These are phyloP conservation scores for Cepaea hortensis DNA, from an alignment of 2,888 invertebrate genomes.

Conservation along the genomic window DNA sequence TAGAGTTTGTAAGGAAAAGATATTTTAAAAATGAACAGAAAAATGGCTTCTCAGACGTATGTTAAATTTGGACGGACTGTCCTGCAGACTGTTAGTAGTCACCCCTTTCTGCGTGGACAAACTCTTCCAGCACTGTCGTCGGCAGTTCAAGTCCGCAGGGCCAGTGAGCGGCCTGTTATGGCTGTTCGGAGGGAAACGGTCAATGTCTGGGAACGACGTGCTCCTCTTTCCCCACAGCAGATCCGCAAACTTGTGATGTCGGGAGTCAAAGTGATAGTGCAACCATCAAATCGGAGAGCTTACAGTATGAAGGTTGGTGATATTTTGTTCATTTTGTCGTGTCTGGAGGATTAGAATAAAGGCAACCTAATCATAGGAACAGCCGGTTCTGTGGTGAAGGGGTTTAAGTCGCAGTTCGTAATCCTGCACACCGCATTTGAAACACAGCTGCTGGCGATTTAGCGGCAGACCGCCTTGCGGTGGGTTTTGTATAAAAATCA, in stretches of 20 bases:
- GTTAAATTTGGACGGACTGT: not conserved
- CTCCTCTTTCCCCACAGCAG: conserved; percentile 93
- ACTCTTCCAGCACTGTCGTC: conserved; percentile 26
- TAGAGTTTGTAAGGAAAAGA: not conserved
- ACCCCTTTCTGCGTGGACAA: not conserved
- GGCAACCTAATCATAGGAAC: not conserved
- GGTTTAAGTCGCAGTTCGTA: too few species aligned
- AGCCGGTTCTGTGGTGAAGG: too few species aligned
- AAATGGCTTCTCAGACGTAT: conserved; percentile 1
- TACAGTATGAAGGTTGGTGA: conserved; percentile 92
- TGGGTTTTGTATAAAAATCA: too few species aligned
- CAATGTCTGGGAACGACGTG: conserved; percentile 83
- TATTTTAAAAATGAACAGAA: not conserved
- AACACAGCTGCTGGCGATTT: too few species aligned
- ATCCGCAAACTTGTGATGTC: conserved; percentile 92
- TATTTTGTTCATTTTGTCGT: not conserved
- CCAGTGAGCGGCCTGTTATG: conserved; percentile 54
- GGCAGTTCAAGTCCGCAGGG: conserved; percentile 21
- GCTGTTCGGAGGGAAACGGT: conserved; percentile 78
- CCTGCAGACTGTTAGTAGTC: not conserved
- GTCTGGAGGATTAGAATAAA: not conserved
- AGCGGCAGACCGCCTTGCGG: too few species aligned
- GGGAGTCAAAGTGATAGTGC: conserved; percentile 93
- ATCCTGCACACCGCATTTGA: too few species aligned
- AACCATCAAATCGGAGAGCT: conserved; percentile 97